phyloP scores from a whole-genome alignment of 2,888 invertebrate species.

The Drosophila recens region DNA sequence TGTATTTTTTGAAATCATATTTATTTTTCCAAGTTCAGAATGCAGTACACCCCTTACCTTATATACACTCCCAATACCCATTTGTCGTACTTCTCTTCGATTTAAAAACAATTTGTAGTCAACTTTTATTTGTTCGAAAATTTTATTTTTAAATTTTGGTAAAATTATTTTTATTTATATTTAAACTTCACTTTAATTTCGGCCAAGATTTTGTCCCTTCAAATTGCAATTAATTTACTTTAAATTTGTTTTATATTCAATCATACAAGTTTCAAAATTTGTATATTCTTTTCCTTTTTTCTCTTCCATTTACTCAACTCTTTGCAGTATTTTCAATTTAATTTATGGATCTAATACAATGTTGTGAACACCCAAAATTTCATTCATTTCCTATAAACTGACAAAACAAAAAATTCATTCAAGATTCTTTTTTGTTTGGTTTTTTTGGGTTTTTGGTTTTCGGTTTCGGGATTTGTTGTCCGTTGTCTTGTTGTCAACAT shows the following conservation, averaged over 20 bases:
- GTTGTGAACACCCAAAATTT: slow-evolving; percentile 30
- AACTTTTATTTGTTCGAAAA: not conserved
- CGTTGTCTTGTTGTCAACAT: slow-evolving; percentile 64
- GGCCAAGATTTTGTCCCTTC: not conserved
- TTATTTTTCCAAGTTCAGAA: not conserved
- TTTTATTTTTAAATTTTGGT: too few relatives aligned
- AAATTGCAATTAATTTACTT: not conserved
- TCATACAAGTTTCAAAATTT: not conserved
- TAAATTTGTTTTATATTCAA: not conserved
- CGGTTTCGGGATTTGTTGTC: slow-evolving; percentile 38
- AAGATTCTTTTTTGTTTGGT: slow-evolving; percentile 44
- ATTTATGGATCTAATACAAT: slow-evolving; percentile 80
- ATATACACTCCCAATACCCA: too few relatives aligned
- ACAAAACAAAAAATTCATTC: slow-evolving; percentile 45
- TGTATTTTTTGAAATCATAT: not conserved
- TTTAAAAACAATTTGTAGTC: not conserved
- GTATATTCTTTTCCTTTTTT: not conserved
- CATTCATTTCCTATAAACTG: slow-evolving; percentile 39
- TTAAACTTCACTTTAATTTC: too few relatives aligned
- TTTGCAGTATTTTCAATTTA: slow-evolving; percentile 46
- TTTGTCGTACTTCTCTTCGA: too few relatives aligned
- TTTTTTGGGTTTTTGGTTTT: slow-evolving; percentile 37
- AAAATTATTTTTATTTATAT: not conserved
- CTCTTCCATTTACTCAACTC: not conserved
- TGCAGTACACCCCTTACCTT: too few relatives aligned